Evolutionary conservation across 2,888 invertebrate genomes (phyloP), one percentile per base, ranked within the genome.

Genomic region (Aspidapion aeneum): DNA sequence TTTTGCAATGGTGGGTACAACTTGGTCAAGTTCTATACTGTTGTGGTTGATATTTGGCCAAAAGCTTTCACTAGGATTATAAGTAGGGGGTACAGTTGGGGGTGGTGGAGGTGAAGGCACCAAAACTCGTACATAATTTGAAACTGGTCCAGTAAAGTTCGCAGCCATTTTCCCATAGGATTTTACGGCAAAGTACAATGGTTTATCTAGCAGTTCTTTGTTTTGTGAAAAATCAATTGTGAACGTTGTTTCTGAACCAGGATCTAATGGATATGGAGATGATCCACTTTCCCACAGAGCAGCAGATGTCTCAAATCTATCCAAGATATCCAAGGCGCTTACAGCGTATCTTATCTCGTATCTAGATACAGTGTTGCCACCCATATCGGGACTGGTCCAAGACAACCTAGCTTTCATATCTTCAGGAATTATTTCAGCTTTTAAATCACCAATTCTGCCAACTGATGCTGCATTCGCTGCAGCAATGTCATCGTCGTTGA

Each of bases 341-440:
- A 70, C 71, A 0, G 83, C 80, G 67, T 81, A 84, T 66, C 80
- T 80, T 2, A 86, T 78, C 70, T 85, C 84, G 69, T 85, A 85
- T n/a, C 80, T 76, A 1, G 80, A 77, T 0, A 84, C 83, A 21
- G 77, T 78, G 17, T 79, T 73, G 0, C 83, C 83, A 1, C 83
- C 84, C 81, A 84, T 81, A 67, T 84, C 87, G 0, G 87, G 86
- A 1, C 86, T 82, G 1, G 86, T 86, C 85, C 87, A 87, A 0
- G 80, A 78, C 7, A 87, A 75, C 16, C 82, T 78, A 1, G 83
- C 82, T 49, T 82, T 81, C 69, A 82, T 81, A 21, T 81, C 79
- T 59, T 80, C 78, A 0, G 79, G 74, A 17, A 82, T 71, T 1
- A 82, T 75, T 19, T 82, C 79, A 0, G 81, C 82, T 56, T 77